Evolutionary conservation across 1,140 invertebrate species (phyloP).

Genomic region (Musca domestica): DNA sequence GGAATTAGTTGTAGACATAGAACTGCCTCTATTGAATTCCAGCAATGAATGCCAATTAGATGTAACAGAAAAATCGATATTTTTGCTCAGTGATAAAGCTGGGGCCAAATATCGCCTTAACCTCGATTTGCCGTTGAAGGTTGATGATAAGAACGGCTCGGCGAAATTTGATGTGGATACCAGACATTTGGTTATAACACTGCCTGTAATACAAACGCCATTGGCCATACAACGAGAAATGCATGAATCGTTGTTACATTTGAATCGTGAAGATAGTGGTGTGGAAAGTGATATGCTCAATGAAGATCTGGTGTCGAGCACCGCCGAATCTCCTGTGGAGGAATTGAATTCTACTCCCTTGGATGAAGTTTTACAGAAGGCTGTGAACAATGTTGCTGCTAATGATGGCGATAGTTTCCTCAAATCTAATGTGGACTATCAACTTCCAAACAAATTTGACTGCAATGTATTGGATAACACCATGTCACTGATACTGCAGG

Average conservation of each 20-base stretch:
- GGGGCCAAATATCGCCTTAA: slow-evolving; percentile 78
- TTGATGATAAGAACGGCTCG: slow-evolving; percentile 73
- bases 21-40: slow-evolving; percentile 75
- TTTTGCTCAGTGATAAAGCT: slow-evolving; percentile 70
- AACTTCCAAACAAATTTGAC: slow-evolving; percentile 61
- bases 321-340: slow-evolving; percentile 45
- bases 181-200: slow-evolving; percentile 69
- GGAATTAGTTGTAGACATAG: slow-evolving; percentile 74
- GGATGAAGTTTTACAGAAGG: neutral
- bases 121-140: slow-evolving; percentile 73
- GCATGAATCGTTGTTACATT: slow-evolving; percentile 47
- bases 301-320: slow-evolving; percentile 30
- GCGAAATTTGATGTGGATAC: slow-evolving; percentile 83
- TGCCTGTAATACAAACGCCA: slow-evolving; percentile 64
- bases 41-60: slow-evolving; percentile 74
- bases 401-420: slow-evolving; percentile 32
- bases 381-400: neutral
- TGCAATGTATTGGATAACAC: slow-evolving; percentile 71
- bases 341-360: slow-evolving; percentile 26
- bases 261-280: slow-evolving; percentile 66
- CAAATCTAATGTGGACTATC: slow-evolving; percentile 58
- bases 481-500: slow-evolving; percentile 74
- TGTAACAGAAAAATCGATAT: slow-evolving; percentile 72
- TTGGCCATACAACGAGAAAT: slow-evolving; percentile 37
- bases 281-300: slow-evolving; percentile 65